Conservation (phyloP, 1,140 invertebrate genomes). For the Pseudomyrmex concolor region DNA sequence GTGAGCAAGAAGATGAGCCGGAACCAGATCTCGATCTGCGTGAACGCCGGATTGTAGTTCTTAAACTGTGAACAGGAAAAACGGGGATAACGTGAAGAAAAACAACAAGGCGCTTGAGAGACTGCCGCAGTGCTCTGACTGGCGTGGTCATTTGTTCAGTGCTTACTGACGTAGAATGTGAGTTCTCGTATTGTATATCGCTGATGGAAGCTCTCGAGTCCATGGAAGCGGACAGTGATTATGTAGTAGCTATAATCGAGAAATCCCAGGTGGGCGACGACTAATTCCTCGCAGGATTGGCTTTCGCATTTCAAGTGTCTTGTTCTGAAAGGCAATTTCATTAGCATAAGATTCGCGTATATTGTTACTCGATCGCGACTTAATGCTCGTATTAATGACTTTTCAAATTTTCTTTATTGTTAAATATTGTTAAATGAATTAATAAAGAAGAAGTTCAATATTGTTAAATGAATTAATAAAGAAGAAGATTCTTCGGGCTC, state of each 20-base stretch:
- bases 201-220: constrained; percentile 93
- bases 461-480: too few relatives aligned
- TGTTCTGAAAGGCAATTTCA: constrained; percentile 86
- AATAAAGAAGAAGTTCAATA: too few relatives aligned
- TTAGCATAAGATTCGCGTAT: background rate
- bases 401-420: background rate
- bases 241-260: constrained; percentile 95
- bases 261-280: constrained; percentile 95
- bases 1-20: constrained; percentile 95
- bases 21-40: constrained; percentile 98
- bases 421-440: too few relatives aligned
- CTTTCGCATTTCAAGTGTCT: constrained; percentile 92
- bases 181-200: constrained; percentile 94
- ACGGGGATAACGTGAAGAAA: constrained; percentile 36
- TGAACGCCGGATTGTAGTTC: constrained; percentile 97
- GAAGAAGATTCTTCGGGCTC: too few relatives aligned
- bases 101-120: background rate
- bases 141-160: constrained; percentile 62
- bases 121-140: background rate
- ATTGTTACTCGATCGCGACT: background rate
- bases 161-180: constrained; percentile 94
- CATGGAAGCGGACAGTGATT: constrained; percentile 93
- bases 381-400: background rate
- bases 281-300: constrained; percentile 94
- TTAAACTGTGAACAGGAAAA: constrained; percentile 92